Percentiles rank a stretch among this genome's conserved stretches.
phyloP scores from a whole-genome alignment of 2,113 vertebrate species.

The Dolichotis patagonum region DNA sequence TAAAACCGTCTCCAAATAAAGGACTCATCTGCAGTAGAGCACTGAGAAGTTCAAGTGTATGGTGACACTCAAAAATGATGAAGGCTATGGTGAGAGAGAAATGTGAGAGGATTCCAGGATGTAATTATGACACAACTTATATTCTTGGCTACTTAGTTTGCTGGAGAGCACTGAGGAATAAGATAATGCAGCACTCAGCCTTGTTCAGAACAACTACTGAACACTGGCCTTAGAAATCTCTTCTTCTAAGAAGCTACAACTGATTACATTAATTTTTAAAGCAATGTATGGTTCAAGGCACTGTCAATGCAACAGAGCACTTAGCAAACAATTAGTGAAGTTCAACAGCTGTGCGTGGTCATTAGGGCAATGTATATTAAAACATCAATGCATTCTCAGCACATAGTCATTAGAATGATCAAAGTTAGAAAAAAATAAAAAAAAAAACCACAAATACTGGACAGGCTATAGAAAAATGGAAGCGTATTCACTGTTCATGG shows the following conservation, averaged over 20 bases:
- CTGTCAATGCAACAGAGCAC: neutral
- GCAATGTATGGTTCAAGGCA: neutral
- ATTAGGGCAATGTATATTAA: neutral
- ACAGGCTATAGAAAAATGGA: neutral
- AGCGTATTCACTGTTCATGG: neutral
- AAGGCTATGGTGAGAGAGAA: neutral
- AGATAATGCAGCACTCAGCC: neutral
- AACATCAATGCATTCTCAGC: neutral
- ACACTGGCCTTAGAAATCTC: neutral
- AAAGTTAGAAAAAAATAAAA: neutral
- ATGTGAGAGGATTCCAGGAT: neutral
- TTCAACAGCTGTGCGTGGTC: neutral
- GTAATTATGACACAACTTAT: neutral
- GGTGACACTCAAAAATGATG: neutral
- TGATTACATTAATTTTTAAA: neutral
- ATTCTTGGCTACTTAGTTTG: neutral
- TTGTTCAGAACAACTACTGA: neutral
- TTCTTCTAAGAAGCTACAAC: neutral
- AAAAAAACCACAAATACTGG: no score
- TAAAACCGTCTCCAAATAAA: neutral
- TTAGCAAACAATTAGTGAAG: neutral
- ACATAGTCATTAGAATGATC: neutral
- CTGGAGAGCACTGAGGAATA: neutral
- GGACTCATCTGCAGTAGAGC: neutral
- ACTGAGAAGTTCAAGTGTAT: neutral